Percentiles rank a stretch among this genome's conserved stretches.
These are phyloP conservation scores for Ifrita kowaldi DNA, from an alignment of 2,113 vertebrate species.

Conservation along the genomic window DNA sequence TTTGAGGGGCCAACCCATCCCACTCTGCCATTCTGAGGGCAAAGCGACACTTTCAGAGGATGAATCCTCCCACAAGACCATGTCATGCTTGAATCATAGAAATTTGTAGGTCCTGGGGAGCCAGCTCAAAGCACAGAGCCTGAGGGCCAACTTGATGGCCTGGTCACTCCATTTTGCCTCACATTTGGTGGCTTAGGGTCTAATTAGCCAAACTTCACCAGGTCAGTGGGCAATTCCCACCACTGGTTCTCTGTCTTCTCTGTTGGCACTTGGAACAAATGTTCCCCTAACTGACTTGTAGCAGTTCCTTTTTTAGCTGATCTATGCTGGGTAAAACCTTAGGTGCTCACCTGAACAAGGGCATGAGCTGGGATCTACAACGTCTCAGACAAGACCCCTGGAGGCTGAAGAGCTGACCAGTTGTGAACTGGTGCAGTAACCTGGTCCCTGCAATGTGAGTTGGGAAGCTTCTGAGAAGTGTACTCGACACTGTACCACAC, in stretches of 20 bases:
- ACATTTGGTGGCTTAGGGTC: fast-evolving
- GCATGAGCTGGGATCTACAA: not conserved
- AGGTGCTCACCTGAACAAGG: not conserved
- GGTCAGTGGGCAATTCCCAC: not conserved
- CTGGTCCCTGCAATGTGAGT: fast-evolving
- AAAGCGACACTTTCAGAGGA: not conserved
- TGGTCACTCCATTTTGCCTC: not conserved
- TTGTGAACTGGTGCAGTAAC: not conserved
- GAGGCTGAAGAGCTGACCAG: not conserved
- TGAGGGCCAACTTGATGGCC: fast-evolving
- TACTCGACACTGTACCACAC: not conserved
- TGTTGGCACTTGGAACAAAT: not conserved
- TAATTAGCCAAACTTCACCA: not conserved
- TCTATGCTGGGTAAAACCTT: not conserved
- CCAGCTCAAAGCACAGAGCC: not conserved
- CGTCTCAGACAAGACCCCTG: not conserved
- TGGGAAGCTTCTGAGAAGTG: not conserved
- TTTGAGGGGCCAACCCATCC: not conserved
- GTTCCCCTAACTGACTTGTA: not conserved
- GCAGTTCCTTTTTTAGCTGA: not conserved
- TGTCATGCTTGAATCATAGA: not conserved
- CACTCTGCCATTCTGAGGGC: not conserved
- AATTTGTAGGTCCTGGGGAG: not conserved
- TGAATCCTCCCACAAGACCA: not conserved
- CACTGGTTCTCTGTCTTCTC: not conserved